phyloP scores from a whole-genome alignment of 2,113 vertebrate genomes.

The Asarcornis scutulata region DNA sequence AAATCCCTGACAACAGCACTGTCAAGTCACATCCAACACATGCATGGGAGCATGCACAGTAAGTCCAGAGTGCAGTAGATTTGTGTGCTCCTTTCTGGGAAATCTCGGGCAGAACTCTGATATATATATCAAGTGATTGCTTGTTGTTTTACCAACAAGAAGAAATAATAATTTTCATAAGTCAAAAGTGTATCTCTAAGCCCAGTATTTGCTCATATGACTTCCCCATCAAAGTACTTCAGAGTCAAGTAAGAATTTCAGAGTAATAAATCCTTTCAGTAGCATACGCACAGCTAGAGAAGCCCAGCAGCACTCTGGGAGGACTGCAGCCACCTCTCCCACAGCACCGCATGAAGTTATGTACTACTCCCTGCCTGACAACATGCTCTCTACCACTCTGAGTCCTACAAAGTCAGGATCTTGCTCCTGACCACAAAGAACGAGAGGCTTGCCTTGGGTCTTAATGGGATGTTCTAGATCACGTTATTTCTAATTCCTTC shows the following conservation, averaged over 20 bases:
- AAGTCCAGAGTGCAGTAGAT: neutral
- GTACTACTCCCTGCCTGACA: neutral
- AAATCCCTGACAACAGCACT: neutral
- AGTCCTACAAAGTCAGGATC: too few species aligned
- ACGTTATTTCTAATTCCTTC: neutral
- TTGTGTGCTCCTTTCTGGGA: neutral
- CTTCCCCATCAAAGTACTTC: neutral
- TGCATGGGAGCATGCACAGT: accelerated
- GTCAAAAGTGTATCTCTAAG: neutral
- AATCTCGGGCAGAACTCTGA: neutral
- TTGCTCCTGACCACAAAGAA: neutral
- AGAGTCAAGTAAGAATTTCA: neutral
- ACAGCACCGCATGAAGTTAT: accelerated
- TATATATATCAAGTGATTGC: neutral
- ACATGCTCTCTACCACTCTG: neutral
- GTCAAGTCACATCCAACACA: accelerated
- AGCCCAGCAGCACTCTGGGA: accelerated
- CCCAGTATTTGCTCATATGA: neutral
- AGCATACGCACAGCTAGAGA: neutral
- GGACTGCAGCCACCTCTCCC: neutral
- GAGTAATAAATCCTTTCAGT: neutral
- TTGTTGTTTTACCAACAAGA: neutral
- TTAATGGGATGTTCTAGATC: neutral
- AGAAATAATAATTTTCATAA: neutral
- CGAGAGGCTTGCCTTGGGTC: accelerated